Percentiles rank a stretch among this genome's conserved stretches.
Conservation (phyloP, 2,797 vertebrate species). For the Sebastes vulpes region DNA sequence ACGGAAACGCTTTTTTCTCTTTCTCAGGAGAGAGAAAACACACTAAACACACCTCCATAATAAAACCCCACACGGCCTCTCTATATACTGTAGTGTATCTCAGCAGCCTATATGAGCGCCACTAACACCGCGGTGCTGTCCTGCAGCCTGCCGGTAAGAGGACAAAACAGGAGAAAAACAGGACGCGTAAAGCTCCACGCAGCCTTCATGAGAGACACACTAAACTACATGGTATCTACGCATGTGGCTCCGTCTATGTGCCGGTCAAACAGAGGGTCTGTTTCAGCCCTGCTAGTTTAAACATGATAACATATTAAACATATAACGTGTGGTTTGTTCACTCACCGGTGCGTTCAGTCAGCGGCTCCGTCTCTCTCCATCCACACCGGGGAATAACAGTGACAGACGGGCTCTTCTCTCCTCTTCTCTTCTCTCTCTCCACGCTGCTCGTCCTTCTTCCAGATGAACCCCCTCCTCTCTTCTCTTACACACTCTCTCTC, state of each 20-base stretch:
- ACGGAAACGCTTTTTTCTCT: conserved; percentile 64
- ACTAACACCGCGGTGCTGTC: conserved; percentile 19
- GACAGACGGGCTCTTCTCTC: conserved; percentile 41
- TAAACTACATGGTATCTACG: not conserved
- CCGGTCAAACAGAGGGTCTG: not conserved
- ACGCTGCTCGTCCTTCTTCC: conserved; percentile 31
- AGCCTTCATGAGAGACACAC: not conserved
- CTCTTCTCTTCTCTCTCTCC: not conserved
- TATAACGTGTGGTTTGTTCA: conserved; percentile 13
- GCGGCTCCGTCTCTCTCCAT: conserved; percentile 61
- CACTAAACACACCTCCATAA: conserved; percentile 24
- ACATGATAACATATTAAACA: not conserved
- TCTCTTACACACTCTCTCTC: not conserved
- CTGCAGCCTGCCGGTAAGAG: conserved; percentile 5
- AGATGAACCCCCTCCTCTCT: conserved; percentile 12
- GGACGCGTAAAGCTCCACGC: not conserved
- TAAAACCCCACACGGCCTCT: conserved; percentile 50
- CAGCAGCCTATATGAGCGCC: conserved; percentile 40
- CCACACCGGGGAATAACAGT: conserved; percentile 75
- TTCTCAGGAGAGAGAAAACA: conserved; percentile 9
- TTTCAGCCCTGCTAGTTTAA: not conserved
- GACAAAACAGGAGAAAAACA: conserved; percentile 3
- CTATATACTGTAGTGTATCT: not conserved
- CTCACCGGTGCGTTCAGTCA: conserved; percentile 77
- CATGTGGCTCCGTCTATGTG: not conserved